Base-by-base conservation (phyloP, 2,113 vertebrate species). In the Crotalus helleri region DNA sequence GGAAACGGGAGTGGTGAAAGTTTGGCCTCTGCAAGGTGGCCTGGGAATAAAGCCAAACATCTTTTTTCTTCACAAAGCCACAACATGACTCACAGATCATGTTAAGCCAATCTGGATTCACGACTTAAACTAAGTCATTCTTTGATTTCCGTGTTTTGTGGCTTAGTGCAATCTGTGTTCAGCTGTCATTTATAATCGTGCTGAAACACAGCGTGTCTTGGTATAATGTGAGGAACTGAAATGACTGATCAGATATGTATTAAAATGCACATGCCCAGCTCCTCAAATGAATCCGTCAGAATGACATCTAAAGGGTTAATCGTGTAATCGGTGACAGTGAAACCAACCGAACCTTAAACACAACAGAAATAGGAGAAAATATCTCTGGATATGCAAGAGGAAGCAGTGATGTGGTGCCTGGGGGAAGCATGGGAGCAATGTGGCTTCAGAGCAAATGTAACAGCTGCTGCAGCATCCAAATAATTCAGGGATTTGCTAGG, bases 21-120 rank as follows among this genome's bases (percentile, higher is more conserved):
- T 11, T 92, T 87, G 54, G 54, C 3, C 15, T 49, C 21, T 87
- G n/a, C 54, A 53, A 93, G 93, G 92, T 92, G 94, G 90, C 5
- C n/a, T 94, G 93, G 92, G 24, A 92, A 92, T 54, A 74, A 90
- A 51, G 85, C 23, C 53, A 81, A 81, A 44, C 74, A 19, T 21
- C 33, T 21, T 81, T 44, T 81, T 81, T 44, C 17, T 9, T 8
- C n/a, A 39, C n/a, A 74, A 33, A 74, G 33, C 33, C 74, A 81
- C 74, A 81, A 39, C 17, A 7, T 81, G 74, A 81, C 33, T 81
- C 74, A 81, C 17, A 21, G 33, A 81, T 9, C 17, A 39, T 81
- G 33, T 81, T 81, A 44, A 81, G 6, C 74, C 33, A 81, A 8
- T 33, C 33, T 81, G 33, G 74, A 81, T 81, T 81, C 74, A 81